phyloP scores from a whole-genome alignment of 2,113 vertebrate species.

The Cervus canadensis region DNA sequence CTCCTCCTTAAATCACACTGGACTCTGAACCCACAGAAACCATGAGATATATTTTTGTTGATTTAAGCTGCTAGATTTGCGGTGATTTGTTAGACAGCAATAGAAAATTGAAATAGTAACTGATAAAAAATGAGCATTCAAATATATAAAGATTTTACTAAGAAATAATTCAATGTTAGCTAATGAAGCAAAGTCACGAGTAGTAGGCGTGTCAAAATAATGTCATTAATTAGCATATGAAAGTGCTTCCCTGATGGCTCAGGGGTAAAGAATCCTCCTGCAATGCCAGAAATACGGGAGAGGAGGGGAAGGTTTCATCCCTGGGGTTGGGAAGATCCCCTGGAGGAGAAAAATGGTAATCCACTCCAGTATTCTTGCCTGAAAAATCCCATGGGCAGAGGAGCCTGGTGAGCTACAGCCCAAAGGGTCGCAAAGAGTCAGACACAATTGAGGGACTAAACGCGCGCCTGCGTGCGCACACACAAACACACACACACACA shows the following conservation, averaged over 20 bases:
- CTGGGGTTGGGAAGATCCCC: not conserved
- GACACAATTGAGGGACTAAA: not conserved
- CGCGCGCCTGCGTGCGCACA: rapidly evolving
- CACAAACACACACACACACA: no score
- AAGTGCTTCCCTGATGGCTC: not conserved
- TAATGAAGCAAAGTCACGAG: not conserved
- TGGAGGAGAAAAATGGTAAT: not conserved
- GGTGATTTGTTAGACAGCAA: not conserved
- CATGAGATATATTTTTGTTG: not conserved
- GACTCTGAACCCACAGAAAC: not conserved
- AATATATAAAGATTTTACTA: not conserved
- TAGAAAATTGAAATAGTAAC: not conserved
- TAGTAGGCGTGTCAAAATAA: not conserved
- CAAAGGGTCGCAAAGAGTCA: not conserved
- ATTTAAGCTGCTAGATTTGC: not conserved
- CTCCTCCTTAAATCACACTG: not conserved
- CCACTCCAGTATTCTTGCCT: not conserved
- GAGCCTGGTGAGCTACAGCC: not conserved
- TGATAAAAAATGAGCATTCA: not conserved
- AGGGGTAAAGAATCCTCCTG: not conserved
- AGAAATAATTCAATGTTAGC: not conserved
- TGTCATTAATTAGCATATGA: not conserved
- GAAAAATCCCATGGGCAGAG: not conserved
- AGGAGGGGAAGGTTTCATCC: not conserved
- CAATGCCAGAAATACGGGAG: not conserved